Evolutionary conservation across 1,140 invertebrate species (phyloP).

Genomic region (Drepana arcuata): DNA sequence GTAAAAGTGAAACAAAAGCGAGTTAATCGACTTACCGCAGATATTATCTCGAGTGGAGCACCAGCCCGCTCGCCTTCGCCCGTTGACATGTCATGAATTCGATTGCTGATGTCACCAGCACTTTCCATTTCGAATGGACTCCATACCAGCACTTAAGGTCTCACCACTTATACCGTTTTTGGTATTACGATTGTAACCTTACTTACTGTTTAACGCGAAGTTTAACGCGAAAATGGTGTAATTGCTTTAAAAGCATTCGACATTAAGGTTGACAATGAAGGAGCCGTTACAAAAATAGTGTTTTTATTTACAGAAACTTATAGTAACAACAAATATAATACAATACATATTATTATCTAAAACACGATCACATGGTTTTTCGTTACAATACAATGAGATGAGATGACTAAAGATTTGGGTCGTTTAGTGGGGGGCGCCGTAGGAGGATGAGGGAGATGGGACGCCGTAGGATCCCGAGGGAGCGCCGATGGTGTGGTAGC

Average conservation of each 20-base stretch:
- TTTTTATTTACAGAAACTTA: slow-evolving; percentile 69
- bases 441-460: slow-evolving; percentile 55
- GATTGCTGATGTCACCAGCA: slow-evolving; percentile 5
- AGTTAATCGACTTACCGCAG: slow-evolving; percentile 7
- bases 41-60: too few species aligned
- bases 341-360: slow-evolving; percentile 59
- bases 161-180: slow-evolving; percentile 10
- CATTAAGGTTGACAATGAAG: slow-evolving; percentile 8
- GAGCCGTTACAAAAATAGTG: slow-evolving; percentile 39
- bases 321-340: slow-evolving; percentile 63
- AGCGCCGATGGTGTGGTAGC: slow-evolving; percentile 59
- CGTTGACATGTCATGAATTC: slow-evolving; percentile 10
- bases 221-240: too few species aligned
- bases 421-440: slow-evolving; percentile 62
- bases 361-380: slow-evolving; percentile 58
- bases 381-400: slow-evolving; percentile 48
- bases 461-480: slow-evolving; percentile 67
- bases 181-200: slow-evolving; percentile 16
- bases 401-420: slow-evolving; percentile 45
- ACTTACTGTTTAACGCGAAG: slow-evolving; percentile 1
- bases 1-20: slow-evolving; percentile 13
- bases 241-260: slow-evolving; percentile 4
- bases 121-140: slow-evolving; percentile 16
- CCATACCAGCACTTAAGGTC: slow-evolving; percentile 10
- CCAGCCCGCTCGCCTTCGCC: too few species aligned